These are phyloP conservation scores for Drosophila lacicola DNA, from an alignment of 2,888 invertebrate species.

Conservation along the genomic window DNA sequence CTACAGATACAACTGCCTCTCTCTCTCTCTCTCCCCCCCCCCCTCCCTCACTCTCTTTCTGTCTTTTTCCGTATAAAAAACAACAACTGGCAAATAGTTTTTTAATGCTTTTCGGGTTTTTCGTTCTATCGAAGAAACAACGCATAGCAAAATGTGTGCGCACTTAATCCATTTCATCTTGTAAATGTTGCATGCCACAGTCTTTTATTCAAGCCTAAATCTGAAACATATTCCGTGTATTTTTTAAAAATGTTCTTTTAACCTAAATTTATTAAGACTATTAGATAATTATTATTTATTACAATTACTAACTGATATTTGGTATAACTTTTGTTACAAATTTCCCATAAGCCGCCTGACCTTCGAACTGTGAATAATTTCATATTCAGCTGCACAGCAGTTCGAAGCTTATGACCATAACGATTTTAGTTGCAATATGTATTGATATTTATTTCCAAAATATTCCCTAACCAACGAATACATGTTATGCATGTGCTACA, in stretches of 20 bases:
- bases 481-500: no score
- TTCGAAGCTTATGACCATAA: no score
- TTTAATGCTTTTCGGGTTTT: slow-evolving; percentile 60
- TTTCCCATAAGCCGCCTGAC: no score
- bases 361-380: no score
- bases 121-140: slow-evolving; percentile 15
- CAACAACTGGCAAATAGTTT: slow-evolving; percentile 69
- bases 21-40: background rate
- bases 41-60: background rate
- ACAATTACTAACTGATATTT: no score
- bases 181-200: slow-evolving; percentile 32
- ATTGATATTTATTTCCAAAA: no score
- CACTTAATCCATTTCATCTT: slow-evolving; percentile 35
- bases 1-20: slow-evolving; percentile 1
- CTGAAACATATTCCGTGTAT: background rate
- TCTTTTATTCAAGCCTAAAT: background rate
- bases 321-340: no score
- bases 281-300: no score
- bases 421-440: no score
- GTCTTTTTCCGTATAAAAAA: background rate
- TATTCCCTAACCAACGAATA: no score
- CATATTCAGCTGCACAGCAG: no score
- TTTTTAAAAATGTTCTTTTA: background rate
- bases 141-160: slow-evolving; percentile 25
- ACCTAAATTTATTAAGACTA: no score